A percentile compares a stretch with the other conserved stretches of the same genome.
Evolutionary conservation across 2,888 invertebrate species (phyloP).

Genomic region (Amiota communis): DNA sequence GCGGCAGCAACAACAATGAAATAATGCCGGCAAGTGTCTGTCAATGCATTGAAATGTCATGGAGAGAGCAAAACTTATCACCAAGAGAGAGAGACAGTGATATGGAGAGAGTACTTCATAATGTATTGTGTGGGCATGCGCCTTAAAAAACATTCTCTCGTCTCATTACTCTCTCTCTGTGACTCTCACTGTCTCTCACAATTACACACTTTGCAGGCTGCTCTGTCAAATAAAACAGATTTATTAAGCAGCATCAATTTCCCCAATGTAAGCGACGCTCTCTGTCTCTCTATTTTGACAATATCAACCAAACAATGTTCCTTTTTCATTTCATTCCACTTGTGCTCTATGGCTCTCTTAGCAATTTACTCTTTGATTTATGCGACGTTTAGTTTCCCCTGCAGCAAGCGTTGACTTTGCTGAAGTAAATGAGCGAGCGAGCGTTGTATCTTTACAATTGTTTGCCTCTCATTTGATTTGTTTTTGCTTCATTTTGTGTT

Average conservation of each 20-base stretch:
- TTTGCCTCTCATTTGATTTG: not conserved
- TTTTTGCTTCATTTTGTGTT: conserved; percentile 11
- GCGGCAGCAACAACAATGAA: not conserved
- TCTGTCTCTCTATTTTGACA: not conserved
- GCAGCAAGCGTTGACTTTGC: not conserved
- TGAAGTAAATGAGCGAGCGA: not conserved
- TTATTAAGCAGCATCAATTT: conserved; percentile 15
- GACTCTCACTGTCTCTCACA: conserved; percentile 28
- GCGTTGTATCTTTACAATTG: not conserved
- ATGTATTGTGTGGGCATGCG: no score
- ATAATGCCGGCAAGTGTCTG: conserved; percentile 43
- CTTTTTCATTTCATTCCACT: not conserved
- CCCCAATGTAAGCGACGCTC: not conserved
- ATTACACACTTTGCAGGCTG: not conserved
- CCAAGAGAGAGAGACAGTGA: no score
- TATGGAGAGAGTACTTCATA: no score
- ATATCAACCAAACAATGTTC: not conserved
- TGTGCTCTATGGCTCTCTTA: not conserved
- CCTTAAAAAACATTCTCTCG: not conserved
- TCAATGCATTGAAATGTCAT: not conserved
- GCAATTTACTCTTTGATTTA: conserved; percentile 12
- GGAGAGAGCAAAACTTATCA: no score
- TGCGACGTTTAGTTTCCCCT: not conserved
- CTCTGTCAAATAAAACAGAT: not conserved
- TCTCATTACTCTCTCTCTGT: conserved; percentile 7